These are phyloP conservation scores for Shinisaurus crocodilurus DNA, from an alignment of 2,113 vertebrate species.

Conservation along the genomic window DNA sequence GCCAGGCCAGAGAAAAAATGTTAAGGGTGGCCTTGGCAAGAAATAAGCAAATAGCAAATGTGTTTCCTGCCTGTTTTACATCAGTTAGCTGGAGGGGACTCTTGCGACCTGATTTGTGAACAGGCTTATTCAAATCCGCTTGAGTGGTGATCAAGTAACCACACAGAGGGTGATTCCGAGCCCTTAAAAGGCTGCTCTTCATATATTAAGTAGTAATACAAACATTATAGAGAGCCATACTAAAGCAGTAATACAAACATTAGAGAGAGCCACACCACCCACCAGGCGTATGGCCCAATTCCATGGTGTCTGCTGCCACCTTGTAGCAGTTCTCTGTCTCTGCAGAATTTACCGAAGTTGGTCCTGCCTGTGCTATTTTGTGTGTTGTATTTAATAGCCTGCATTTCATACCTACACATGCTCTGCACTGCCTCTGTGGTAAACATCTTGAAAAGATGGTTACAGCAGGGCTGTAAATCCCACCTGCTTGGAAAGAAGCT, in stretches of 20 bases:
- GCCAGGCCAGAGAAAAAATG: background rate
- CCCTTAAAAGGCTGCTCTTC: background rate
- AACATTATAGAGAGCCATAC: too few relatives aligned
- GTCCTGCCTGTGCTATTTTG: too few relatives aligned
- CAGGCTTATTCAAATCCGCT: background rate
- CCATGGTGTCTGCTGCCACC: constrained; percentile 13
- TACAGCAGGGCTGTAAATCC: background rate
- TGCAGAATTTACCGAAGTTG: background rate
- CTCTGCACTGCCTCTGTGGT: background rate
- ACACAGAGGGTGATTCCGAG: background rate
- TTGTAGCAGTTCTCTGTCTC: background rate
- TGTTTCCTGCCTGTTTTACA: background rate
- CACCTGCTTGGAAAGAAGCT: background rate
- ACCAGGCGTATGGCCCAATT: background rate
- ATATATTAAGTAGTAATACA: background rate
- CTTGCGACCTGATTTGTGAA: background rate
- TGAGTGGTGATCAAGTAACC: background rate
- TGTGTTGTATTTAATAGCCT: background rate
- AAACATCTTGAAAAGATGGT: background rate
- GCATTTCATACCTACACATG: too few relatives aligned
- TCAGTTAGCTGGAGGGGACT: background rate
- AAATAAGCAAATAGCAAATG: background rate
- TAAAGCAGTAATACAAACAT: background rate
- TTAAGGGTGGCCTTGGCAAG: too few relatives aligned
- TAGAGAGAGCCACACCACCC: too few relatives aligned